phyloP scores from a whole-genome alignment of 2,888 invertebrate genomes.

The Euphydryas editha region DNA sequence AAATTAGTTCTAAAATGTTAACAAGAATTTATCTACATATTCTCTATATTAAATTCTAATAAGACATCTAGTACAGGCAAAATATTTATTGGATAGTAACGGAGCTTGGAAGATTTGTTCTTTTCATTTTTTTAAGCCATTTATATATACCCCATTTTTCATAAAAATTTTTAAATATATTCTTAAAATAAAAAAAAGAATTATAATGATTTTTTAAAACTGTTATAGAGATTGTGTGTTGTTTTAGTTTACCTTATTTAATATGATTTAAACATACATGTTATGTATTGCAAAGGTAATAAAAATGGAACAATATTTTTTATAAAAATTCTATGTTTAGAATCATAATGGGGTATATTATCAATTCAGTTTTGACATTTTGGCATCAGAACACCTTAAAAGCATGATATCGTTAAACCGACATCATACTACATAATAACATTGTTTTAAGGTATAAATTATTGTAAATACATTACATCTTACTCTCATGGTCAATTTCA shows the following conservation, averaged over 20 bases:
- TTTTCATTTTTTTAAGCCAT: slow-evolving; percentile 4
- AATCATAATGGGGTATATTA: slow-evolving; percentile 26
- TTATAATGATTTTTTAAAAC: neutral
- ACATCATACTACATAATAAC: slow-evolving; percentile 35
- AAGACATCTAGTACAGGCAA: slow-evolving; percentile 20
- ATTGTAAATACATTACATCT: slow-evolving; percentile 26
- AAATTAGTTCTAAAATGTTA: slow-evolving; percentile 50
- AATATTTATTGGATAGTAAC: slow-evolving; percentile 7
- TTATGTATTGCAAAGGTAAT: neutral
- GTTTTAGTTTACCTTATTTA: neutral
- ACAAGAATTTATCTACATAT: slow-evolving; percentile 53
- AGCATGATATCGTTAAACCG: slow-evolving; percentile 36
- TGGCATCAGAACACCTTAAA: slow-evolving; percentile 45
- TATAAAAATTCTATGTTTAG: neutral
- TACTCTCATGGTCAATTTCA: slow-evolving; percentile 24
- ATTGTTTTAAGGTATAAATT: slow-evolving; percentile 24
- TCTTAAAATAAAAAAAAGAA: neutral
- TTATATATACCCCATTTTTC: slow-evolving; percentile 17
- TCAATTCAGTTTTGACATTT: slow-evolving; percentile 26
- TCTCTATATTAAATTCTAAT: slow-evolving; percentile 43
- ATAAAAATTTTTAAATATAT: slow-evolving; percentile 1
- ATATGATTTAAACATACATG: neutral
- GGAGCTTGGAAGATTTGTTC: slow-evolving; percentile 25
- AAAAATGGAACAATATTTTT: neutral
- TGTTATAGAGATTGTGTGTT: neutral